Base-by-base conservation (phyloP, 2,888 invertebrate species). In the Oscheius sp. region DNA sequence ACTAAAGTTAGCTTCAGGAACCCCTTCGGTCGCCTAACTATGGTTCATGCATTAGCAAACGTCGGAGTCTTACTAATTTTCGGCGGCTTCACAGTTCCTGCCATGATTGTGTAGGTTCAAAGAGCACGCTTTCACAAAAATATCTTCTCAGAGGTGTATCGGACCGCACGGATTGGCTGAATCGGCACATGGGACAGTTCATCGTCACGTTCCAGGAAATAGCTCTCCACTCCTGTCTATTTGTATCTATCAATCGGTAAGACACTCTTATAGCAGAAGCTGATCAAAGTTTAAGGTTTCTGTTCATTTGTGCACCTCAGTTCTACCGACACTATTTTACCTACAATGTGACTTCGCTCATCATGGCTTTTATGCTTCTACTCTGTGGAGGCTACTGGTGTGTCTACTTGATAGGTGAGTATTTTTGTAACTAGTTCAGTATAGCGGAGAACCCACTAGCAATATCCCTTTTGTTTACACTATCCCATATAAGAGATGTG, bases 221-320 rank as follows among this genome's bases (percentile, higher is more conserved):
- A 2, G 58, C 70, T n/a, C 59, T 70, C 21, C 70, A 70, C 33
- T 37, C 70, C 0, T 55, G 55, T 42, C n/a, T 70, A 9, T 70
- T 70, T 48, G 59, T 70, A 55, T 70, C 70, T 5, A 47, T 70
- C 13, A 70, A 70, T 35, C 35, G 70, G 68, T 68, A 55, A n/a
- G n/a, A 2, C 48, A 48, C 13, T 2, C 11, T 37, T 10, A 5
- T 53, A 7, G 32, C 21, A 5, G 4, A 42, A 42, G 0, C 3
- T 5, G 42, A 42, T 3, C 42, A 42, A 7, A 42, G 7, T 5
- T 70, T 33, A 11, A 70, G 59, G 47, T 70, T 70, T 58, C 42
- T 57, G 35, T 70, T 57, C 33, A 70, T 70, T 13, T 70, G 59
- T 48, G 47, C 29, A 2, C 59, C 58, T 11, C 58, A 55, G 1